Evolutionary conservation across 2,888 invertebrate genomes (phyloP).

Genomic region (Clostera curtula): DNA sequence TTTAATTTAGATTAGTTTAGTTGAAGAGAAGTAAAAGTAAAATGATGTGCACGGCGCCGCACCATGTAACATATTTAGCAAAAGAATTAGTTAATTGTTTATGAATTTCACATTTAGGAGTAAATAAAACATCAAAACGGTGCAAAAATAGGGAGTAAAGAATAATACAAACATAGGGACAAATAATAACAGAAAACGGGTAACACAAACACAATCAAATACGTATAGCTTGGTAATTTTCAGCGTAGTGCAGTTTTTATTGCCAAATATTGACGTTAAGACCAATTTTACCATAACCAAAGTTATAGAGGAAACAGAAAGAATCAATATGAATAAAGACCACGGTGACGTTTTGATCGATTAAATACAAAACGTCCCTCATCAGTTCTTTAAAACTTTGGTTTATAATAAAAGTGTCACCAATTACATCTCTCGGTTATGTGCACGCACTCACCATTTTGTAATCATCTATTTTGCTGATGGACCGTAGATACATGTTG

Average conservation of each 20-base stretch:
- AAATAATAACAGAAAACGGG: constrained; percentile 26
- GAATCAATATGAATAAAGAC: no score
- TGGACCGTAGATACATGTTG: constrained; percentile 97
- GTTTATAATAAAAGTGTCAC: constrained; percentile 56
- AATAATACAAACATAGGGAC: constrained; percentile 19
- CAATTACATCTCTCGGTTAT: constrained; percentile 31
- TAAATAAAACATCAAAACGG: constrained; percentile 23
- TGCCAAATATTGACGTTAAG: constrained; percentile 45
- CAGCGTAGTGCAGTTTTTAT: constrained; percentile 63
- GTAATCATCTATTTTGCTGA: constrained; percentile 99
- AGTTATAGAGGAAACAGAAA: constrained; percentile 23
- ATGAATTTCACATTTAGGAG: constrained; percentile 14
- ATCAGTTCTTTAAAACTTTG: constrained; percentile 38
- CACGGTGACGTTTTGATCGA: no score
- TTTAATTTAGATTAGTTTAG: constrained; percentile 6
- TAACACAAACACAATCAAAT: constrained; percentile 48
- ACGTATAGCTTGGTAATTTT: constrained; percentile 52
- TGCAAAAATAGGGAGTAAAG: constrained; percentile 25
- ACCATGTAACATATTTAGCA: constrained; percentile 24
- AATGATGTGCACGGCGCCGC: constrained; percentile 39
- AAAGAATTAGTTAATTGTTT: constrained; percentile 14
- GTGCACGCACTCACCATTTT: constrained; percentile 93
- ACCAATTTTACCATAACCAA: constrained; percentile 60
- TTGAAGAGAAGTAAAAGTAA: constrained; percentile 8
- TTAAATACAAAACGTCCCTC: no score